These are phyloP conservation scores for Grammomys dolichurus DNA, from an alignment of 2,113 vertebrate species.

Conservation along the genomic window DNA sequence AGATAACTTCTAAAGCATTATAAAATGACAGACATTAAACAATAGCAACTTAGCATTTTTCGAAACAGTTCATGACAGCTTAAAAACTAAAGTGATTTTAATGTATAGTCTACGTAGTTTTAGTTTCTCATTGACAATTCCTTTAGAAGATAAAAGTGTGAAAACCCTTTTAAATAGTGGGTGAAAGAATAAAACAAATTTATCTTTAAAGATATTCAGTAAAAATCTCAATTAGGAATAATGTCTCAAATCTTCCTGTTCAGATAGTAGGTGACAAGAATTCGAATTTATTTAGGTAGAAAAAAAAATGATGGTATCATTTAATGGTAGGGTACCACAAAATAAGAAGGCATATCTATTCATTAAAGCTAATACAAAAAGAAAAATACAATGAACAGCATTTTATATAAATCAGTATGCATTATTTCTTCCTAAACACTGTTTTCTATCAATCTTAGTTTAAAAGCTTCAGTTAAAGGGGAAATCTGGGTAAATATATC, in stretches of 20 bases:
- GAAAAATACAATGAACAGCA: slow-evolving; percentile 87
- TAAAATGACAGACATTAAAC: slow-evolving; percentile 96
- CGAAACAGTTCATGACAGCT: slow-evolving; percentile 94
- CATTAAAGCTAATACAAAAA: slow-evolving; percentile 89
- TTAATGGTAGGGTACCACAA: slow-evolving; percentile 90
- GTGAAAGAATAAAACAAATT: slow-evolving; percentile 94
- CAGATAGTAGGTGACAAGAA: slow-evolving; percentile 89
- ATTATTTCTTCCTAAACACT: slow-evolving; percentile 87
- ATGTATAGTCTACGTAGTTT: slow-evolving; percentile 93
- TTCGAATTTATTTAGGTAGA: slow-evolving; percentile 90
- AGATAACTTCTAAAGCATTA: slow-evolving; percentile 95
- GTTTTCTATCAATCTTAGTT: slow-evolving; percentile 87
- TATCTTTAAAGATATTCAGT: slow-evolving; percentile 92
- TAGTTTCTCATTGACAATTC: slow-evolving; percentile 93
- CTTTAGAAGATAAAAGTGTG: slow-evolving; percentile 93
- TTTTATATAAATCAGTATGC: slow-evolving; percentile 87
- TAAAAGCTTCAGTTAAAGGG: slow-evolving; percentile 83
- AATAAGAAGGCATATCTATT: slow-evolving; percentile 89
- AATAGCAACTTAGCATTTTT: slow-evolving; percentile 94
- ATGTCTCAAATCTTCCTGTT: slow-evolving; percentile 89
- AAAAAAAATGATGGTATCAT: slow-evolving; percentile 89
- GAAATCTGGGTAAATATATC: slow-evolving; percentile 80
- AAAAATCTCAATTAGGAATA: slow-evolving; percentile 93
- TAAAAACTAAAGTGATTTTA: slow-evolving; percentile 96
- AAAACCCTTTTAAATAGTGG: slow-evolving; percentile 94